A percentile compares a stretch with the other conserved stretches of the same genome.
Conservation (phyloP, 2,888 invertebrate species). For the Dryococelus australis region DNA sequence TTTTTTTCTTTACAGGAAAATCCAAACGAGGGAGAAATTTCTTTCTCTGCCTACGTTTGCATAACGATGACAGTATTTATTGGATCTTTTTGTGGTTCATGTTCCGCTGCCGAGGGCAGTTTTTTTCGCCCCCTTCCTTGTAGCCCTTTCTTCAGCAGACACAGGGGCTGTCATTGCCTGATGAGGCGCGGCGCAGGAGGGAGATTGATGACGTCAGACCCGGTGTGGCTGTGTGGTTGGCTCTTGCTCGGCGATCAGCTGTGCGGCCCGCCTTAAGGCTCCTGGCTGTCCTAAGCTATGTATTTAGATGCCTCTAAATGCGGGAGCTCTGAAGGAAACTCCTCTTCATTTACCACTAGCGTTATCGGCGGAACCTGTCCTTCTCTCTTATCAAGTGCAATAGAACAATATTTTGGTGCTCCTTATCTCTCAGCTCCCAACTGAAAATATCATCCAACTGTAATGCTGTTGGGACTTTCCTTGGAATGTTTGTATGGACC, state of each 20-base stretch:
- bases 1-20: neutral
- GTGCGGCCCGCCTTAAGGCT: too few species aligned
- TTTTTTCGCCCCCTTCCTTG: neutral
- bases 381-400: too few species aligned
- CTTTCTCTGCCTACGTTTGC: neutral
- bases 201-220: conserved; percentile 7
- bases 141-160: neutral
- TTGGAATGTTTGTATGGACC: too few species aligned
- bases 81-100: neutral
- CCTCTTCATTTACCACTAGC: too few species aligned
- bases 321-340: too few species aligned
- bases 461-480: too few species aligned
- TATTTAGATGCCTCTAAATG: too few species aligned
- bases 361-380: too few species aligned
- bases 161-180: neutral
- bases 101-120: neutral
- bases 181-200: neutral
- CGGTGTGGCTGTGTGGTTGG: neutral
- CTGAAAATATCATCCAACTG: too few species aligned
- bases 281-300: too few species aligned
- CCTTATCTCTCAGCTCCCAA: too few species aligned
- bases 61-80: neutral
- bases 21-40: neutral
- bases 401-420: too few species aligned
- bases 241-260: neutral